phyloP scores from a whole-genome alignment of 2,888 invertebrate species.

The Onthophagus sagittarius region DNA sequence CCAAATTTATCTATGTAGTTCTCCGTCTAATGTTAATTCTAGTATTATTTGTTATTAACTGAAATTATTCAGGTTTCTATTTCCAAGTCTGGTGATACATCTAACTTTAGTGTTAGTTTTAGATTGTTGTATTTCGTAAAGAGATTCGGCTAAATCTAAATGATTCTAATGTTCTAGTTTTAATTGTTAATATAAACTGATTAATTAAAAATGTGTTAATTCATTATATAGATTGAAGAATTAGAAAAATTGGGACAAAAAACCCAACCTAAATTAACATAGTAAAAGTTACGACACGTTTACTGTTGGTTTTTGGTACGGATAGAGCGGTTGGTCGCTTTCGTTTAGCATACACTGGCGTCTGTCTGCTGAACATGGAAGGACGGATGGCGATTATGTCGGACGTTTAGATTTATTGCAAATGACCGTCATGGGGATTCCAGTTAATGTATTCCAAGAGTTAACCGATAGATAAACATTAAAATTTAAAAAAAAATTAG shows the following conservation, averaged over 20 bases:
- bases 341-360: background rate
- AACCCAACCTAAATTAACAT: background rate
- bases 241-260: background rate
- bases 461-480: background rate
- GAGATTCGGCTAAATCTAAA: too few relatives aligned
- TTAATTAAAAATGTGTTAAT: too few relatives aligned
- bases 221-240: too few relatives aligned
- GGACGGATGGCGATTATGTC: background rate
- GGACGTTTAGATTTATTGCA: background rate
- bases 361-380: background rate
- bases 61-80: too few relatives aligned
- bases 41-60: too few relatives aligned
- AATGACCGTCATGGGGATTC: background rate
- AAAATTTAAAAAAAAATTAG: background rate
- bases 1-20: too few relatives aligned
- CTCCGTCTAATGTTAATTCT: too few relatives aligned
- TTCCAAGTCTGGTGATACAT: too few relatives aligned
- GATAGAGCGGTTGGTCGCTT: background rate
- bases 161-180: too few relatives aligned
- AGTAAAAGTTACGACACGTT: background rate
- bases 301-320: background rate
- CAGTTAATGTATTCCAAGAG: background rate
- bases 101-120: too few relatives aligned
- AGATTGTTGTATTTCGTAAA: too few relatives aligned
- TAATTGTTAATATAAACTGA: too few relatives aligned